Percentiles rank a stretch among this genome's conserved stretches.
phyloP scores from a whole-genome alignment of 1,140 invertebrate genomes.

The Drosophila kikkawai region DNA sequence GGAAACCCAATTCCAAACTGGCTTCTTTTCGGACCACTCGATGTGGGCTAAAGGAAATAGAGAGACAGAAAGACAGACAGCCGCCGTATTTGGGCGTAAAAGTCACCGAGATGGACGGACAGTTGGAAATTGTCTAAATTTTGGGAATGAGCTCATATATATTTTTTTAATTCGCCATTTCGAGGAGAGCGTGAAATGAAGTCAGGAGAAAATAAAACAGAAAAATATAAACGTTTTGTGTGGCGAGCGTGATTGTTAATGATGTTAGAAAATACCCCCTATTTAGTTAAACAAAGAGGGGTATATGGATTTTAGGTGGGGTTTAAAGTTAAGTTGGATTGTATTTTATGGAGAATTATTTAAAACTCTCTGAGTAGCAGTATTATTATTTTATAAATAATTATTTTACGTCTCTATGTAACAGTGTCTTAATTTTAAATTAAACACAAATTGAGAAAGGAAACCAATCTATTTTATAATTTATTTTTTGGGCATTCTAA shows the following conservation, averaged over 20 bases:
- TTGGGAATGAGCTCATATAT: slow-evolving; percentile 74
- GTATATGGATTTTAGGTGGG: neutral
- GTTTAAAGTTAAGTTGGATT: neutral
- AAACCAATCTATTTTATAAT: neutral
- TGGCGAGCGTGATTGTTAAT: slow-evolving; percentile 36
- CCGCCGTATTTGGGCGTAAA: slow-evolving; percentile 76
- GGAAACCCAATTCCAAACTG: slow-evolving; percentile 68
- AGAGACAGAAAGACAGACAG: slow-evolving; percentile 35
- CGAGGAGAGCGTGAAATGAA: slow-evolving; percentile 54
- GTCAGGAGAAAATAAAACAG: slow-evolving; percentile 19
- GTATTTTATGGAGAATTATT: neutral
- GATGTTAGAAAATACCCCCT: slow-evolving; percentile 28
- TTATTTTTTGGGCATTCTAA: neutral
- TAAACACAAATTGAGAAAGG: too few species aligned
- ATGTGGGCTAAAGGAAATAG: slow-evolving; percentile 80
- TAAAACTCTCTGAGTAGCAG: too few species aligned
- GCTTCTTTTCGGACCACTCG: slow-evolving; percentile 54
- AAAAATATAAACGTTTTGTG: slow-evolving; percentile 34
- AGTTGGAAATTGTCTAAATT: slow-evolving; percentile 55
- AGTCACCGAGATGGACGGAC: slow-evolving; percentile 49
- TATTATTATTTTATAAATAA: too few species aligned
- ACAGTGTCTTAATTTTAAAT: neutral
- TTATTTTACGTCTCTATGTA: too few species aligned
- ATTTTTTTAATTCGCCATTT: slow-evolving; percentile 49
- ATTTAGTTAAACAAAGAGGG: neutral